Evolutionary conservation across 1,140 invertebrate genomes (phyloP).

Genomic region (Berghia stephanieae): DNA sequence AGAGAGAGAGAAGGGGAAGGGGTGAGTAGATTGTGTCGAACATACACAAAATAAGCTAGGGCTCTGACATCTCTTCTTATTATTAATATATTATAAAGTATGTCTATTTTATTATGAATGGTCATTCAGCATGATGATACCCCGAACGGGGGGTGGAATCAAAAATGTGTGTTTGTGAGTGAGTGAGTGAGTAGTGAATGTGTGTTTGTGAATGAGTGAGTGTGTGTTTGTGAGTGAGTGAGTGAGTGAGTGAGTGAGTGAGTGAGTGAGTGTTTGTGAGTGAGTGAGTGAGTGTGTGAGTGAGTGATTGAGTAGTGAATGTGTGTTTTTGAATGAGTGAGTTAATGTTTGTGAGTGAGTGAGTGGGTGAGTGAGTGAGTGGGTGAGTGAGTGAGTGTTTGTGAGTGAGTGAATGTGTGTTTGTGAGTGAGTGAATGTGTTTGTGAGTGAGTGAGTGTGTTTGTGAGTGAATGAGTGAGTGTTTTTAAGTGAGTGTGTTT

Average conservation of each 20-base stretch:
- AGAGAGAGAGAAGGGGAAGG: slow-evolving; percentile 8
- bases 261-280: background rate
- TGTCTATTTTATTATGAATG: too few species aligned
- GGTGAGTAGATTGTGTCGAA: background rate
- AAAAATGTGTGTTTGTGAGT: background rate
- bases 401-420: too few species aligned
- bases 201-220: background rate
- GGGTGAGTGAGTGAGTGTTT: too few species aligned
- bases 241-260: background rate
- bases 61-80: too few species aligned
- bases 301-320: too few species aligned
- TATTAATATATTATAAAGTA: too few species aligned
- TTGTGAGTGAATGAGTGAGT: background rate
- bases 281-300: background rate
- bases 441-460: background rate
- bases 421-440: background rate
- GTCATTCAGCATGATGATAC: too few species aligned
- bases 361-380: too few species aligned
- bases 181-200: background rate
- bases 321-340: background rate
- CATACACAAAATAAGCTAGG: too few species aligned
- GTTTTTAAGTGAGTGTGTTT: background rate
- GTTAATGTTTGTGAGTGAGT: background rate
- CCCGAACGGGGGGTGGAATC: too few species aligned
- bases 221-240: slow-evolving; percentile 12